A percentile compares a stretch with the other conserved stretches of the same genome.
phyloP scores from a whole-genome alignment of 2,797 vertebrate species.

The Hippopotamyrus pictus region DNA sequence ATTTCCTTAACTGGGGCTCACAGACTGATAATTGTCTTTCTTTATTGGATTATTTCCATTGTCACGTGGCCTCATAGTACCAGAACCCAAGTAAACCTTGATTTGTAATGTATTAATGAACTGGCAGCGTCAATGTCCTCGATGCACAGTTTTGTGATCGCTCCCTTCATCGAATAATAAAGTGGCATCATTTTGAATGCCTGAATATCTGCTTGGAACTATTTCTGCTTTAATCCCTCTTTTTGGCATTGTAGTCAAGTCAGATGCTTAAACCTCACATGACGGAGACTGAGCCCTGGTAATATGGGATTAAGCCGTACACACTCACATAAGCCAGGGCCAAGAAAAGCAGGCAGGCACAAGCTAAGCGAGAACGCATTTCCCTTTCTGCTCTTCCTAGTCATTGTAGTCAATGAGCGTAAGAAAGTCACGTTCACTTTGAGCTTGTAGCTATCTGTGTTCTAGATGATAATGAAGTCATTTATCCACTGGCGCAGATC shows the following conservation, averaged over 20 bases:
- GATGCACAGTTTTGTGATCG: background rate
- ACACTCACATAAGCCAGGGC: slow-evolving; percentile 21
- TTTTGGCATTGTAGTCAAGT: slow-evolving; percentile 23
- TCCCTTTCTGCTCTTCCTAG: background rate
- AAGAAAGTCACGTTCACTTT: background rate
- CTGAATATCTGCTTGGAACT: slow-evolving; percentile 24
- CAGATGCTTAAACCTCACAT: slow-evolving; percentile 34
- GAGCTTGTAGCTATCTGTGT: background rate
- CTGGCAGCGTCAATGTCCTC: background rate
- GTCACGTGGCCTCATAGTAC: background rate
- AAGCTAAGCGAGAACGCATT: slow-evolving; percentile 15
- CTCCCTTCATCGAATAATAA: slow-evolving; percentile 17
- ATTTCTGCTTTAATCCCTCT: slow-evolving; percentile 28
- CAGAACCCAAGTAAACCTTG: background rate
- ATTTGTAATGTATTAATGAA: background rate
- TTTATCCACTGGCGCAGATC: background rate
- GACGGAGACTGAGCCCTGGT: slow-evolving; percentile 30
- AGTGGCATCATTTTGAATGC: slow-evolving; percentile 26
- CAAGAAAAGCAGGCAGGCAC: slow-evolving; percentile 14
- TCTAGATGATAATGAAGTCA: background rate
- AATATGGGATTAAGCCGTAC: slow-evolving; percentile 39
- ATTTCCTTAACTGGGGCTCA: background rate
- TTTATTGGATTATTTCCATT: background rate
- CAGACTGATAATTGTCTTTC: background rate
- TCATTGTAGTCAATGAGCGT: slow-evolving; percentile 13